Evolutionary conservation across 2,113 vertebrate genomes (phyloP).

Genomic region (Brachirus orientalis): DNA sequence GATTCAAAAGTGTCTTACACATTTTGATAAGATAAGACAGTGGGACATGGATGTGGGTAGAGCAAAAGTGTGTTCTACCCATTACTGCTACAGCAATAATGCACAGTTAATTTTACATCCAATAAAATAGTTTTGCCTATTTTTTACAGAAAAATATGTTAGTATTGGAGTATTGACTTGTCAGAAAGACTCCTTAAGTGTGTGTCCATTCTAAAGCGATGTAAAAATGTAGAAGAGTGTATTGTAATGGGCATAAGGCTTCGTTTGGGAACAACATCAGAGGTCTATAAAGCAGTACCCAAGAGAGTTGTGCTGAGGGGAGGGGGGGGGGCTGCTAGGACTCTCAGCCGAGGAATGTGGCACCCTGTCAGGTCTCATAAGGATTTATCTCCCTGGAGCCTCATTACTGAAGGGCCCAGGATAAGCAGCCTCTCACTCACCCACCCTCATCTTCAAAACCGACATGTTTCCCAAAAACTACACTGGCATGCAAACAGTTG

Average conservation of each 20-base stretch:
- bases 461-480: too few relatives aligned
- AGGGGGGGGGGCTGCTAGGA: slow-evolving; percentile 61
- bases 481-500: too few relatives aligned
- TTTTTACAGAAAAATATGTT: background rate
- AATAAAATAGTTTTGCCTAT: slow-evolving; percentile 6
- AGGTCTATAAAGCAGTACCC: slow-evolving; percentile 59
- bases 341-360: slow-evolving; percentile 71
- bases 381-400: slow-evolving; percentile 74
- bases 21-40: slow-evolving; percentile 2
- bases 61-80: background rate
- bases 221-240: slow-evolving; percentile 23
- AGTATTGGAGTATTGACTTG: background rate
- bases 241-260: slow-evolving; percentile 24
- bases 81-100: background rate
- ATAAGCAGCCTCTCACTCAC: slow-evolving; percentile 48
- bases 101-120: slow-evolving; percentile 1
- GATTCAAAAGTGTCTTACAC: background rate
- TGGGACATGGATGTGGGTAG: slow-evolving; percentile 2
- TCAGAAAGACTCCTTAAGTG: background rate
- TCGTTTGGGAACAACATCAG: slow-evolving; percentile 53
- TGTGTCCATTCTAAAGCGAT: slow-evolving; percentile 4
- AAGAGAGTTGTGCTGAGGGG: slow-evolving; percentile 38
- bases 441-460: slow-evolving; percentile 11
- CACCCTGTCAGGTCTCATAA: slow-evolving; percentile 77
- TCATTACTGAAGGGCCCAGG: slow-evolving; percentile 63